Conservation (phyloP, 2,113 vertebrate genomes). For the Lethenteron reissneri region DNA sequence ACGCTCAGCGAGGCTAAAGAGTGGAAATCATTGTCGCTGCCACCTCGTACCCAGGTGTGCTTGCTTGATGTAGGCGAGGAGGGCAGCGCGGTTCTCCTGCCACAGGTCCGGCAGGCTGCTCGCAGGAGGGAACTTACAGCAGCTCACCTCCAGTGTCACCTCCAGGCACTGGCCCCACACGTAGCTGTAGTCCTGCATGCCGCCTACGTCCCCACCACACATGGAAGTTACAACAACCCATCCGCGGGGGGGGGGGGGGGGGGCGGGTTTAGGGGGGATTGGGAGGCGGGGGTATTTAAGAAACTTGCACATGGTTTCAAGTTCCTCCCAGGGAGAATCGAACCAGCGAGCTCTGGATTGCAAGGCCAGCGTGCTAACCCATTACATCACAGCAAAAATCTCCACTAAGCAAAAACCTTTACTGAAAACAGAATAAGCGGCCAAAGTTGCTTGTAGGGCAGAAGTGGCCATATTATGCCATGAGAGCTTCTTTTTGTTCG, state of each 20-base stretch:
- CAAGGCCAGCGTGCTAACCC: too few relatives aligned
- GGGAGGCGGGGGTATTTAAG: not conserved
- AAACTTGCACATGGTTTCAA: not conserved
- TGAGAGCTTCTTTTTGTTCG: too few relatives aligned
- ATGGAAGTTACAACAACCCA: not conserved
- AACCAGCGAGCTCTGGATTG: too few relatives aligned
- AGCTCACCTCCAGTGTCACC: conserved; percentile 68
- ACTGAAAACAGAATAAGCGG: too few relatives aligned
- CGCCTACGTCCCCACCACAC: conserved; percentile 27
- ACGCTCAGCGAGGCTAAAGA: not conserved
- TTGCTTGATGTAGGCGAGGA: conserved; percentile 58
- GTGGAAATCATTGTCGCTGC: not conserved
- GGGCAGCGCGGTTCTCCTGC: conserved; percentile 41
- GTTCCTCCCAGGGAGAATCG: too few relatives aligned
- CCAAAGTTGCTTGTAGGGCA: too few relatives aligned
- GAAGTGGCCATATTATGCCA: too few relatives aligned
- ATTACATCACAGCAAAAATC: too few relatives aligned
- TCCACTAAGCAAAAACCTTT: too few relatives aligned
- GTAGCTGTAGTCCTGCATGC: conserved; percentile 98
- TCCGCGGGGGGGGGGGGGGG: not conserved
- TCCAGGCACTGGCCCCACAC: conserved; percentile 75
- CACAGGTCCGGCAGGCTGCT: conserved; percentile 37
- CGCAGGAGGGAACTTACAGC: conserved; percentile 62
- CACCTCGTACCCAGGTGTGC: conserved; percentile 57
- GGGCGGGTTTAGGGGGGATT: not conserved